phyloP scores from a whole-genome alignment of 2,888 invertebrate species.

The Drosophila aldrichi region DNA sequence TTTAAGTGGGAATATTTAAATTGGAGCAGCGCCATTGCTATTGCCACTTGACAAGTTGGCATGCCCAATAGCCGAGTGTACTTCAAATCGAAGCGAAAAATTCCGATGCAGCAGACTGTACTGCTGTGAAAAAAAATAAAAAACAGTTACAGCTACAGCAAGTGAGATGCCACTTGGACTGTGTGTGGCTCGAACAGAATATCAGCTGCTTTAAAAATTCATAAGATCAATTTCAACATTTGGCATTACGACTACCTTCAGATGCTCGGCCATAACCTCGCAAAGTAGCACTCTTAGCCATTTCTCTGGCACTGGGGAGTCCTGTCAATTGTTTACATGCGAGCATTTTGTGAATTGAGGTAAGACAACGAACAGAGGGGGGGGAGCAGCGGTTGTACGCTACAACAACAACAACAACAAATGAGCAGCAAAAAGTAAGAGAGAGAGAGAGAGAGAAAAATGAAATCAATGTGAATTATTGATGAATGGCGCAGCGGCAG shows the following conservation, averaged over 20 bases:
- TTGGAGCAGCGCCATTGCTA: slow-evolving; percentile 2
- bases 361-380: slow-evolving; percentile 45
- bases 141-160: neutral
- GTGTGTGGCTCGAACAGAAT: slow-evolving; percentile 10
- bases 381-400: slow-evolving; percentile 9
- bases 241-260: slow-evolving; percentile 12
- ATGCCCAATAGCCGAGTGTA: slow-evolving; percentile 21
- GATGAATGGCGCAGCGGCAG: slow-evolving; percentile 71
- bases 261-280: slow-evolving; percentile 25
- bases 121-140: too few species aligned
- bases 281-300: slow-evolving; percentile 36
- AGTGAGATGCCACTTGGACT: neutral
- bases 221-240: slow-evolving; percentile 34
- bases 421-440: slow-evolving; percentile 41
- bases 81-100: slow-evolving; percentile 13
- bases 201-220: slow-evolving; percentile 41
- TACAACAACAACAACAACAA: slow-evolving; percentile 1
- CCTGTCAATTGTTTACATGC: slow-evolving; percentile 69
- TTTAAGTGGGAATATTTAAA: slow-evolving; percentile 29
- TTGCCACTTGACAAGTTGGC: slow-evolving; percentile 27
- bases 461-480: slow-evolving; percentile 81
- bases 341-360: slow-evolving; percentile 36
- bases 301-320: slow-evolving; percentile 42
- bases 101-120: slow-evolving; percentile 5
- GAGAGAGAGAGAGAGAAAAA: too few species aligned